These are phyloP conservation scores for Latrodectus hesperus DNA, from an alignment of 2,888 invertebrate species.

Conservation along the genomic window DNA sequence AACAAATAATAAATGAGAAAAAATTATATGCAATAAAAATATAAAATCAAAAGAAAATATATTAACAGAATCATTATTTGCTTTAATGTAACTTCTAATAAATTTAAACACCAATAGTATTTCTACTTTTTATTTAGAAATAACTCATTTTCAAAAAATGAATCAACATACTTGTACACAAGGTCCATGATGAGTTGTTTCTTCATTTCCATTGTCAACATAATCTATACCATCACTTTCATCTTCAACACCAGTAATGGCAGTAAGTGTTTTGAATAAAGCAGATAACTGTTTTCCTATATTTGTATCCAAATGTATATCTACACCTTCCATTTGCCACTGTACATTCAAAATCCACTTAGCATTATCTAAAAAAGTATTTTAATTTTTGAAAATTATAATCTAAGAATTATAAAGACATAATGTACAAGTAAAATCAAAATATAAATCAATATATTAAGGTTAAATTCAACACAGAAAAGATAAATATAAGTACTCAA, in stretches of 20 bases:
- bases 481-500: no score
- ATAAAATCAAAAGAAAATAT: no score
- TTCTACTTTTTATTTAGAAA: not conserved
- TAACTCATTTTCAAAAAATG: not conserved
- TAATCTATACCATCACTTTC: slow-evolving; percentile 77
- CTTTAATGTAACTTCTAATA: no score
- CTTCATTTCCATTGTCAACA: slow-evolving; percentile 48
- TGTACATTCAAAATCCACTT: slow-evolving; percentile 98
- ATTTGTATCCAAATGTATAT: slow-evolving; percentile 95
- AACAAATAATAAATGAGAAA: no score
- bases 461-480: no score
- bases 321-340: slow-evolving; percentile 99
- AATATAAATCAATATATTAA: no score
- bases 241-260: slow-evolving; percentile 90
- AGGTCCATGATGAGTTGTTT: slow-evolving; percentile 51
- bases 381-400: not conserved
- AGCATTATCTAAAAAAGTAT: slow-evolving; percentile 79
- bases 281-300: slow-evolving; percentile 97
- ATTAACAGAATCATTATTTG: no score
- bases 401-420: not conserved
- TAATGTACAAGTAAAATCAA: not conserved
- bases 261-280: slow-evolving; percentile 94
- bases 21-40: no score
- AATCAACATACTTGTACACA: slow-evolving; percentile 50
- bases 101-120: no score